Conservation (phyloP, 2,113 vertebrate genomes). For the Phoenicopterus ruber region DNA sequence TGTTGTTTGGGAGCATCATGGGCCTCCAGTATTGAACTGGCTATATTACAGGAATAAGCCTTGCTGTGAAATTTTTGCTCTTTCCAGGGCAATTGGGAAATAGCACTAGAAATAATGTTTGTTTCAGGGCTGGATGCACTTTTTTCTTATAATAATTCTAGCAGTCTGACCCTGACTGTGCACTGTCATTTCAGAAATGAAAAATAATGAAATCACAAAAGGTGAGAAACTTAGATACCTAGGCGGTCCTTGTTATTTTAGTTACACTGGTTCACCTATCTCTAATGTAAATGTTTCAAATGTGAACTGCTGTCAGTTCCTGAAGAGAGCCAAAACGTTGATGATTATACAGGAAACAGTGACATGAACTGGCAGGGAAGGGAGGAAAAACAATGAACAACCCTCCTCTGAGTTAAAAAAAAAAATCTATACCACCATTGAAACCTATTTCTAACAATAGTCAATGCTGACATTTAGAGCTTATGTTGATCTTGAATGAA, state of each 20-base stretch:
- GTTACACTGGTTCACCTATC: neutral
- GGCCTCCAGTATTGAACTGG: neutral
- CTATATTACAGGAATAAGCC: neutral
- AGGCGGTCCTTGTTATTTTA: neutral
- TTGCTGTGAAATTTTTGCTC: neutral
- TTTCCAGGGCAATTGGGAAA: neutral
- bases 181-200: neutral
- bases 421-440: neutral
- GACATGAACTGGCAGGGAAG: neutral
- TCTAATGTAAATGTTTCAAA: neutral
- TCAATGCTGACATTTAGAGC: neutral
- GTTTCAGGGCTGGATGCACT: neutral
- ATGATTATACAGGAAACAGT: neutral
- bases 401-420: neutral
- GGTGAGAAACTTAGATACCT: neutral
- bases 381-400: rapidly evolving
- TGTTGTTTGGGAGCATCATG: neutral
- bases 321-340: neutral
- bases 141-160: neutral
- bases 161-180: neutral
- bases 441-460: neutral
- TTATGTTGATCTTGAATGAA: neutral
- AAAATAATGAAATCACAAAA: neutral
- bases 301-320: neutral
- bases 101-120: neutral